Base-by-base conservation (phyloP, 2,797 vertebrate species). In the Todus mexicanus region DNA sequence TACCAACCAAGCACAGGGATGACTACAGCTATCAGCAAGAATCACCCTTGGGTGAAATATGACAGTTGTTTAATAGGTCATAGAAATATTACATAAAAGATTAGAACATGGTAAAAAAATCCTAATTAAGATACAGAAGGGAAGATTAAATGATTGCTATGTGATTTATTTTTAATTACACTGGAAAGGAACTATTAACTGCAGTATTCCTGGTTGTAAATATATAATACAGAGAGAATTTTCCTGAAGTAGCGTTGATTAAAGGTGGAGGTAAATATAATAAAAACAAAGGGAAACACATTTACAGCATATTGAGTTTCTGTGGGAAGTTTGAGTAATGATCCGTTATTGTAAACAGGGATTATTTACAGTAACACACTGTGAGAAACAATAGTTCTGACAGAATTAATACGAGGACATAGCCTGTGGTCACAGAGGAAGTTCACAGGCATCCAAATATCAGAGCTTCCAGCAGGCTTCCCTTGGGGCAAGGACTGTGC, bases 241-340 rank as follows among this genome's bases (percentile, higher is more conserved):
- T 88, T 95, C 83, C 70, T 61, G 53, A 91, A 75, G 56, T 59
- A 84, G 35, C 60, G 53, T n/a, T 90, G 54, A 85, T 81, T 94
- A 50, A 84, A 10, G 2, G 50, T 89, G 66, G 73, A 91, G 48
- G 73, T 76, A 89, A 89, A 71, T 42, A 50, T 29, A 78, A 75
- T 60, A 83, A 90, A 81, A 63, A 74, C 40, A 84, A 87, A 91
- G 27, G 10, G 33, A 87, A 92, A 80, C 26, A 42, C 65, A 91
- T 48, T 75, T 75, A 60, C 26, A 64, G 76, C 76, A 63, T 78
- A 84, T 61, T 72, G 56, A 84, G 56, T 57, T 94, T 92, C 87
- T 71, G 51, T 89, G 48, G 73, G 51, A 94, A 92, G 76, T 93
- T 91, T 89, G 89, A 94, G 59, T 89, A 91, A 94, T 89, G 82